A percentile compares a stretch with the other conserved stretches of the same genome.
Conservation (phyloP, 2,113 vertebrate species). For the Microcebus ravelobensis region DNA sequence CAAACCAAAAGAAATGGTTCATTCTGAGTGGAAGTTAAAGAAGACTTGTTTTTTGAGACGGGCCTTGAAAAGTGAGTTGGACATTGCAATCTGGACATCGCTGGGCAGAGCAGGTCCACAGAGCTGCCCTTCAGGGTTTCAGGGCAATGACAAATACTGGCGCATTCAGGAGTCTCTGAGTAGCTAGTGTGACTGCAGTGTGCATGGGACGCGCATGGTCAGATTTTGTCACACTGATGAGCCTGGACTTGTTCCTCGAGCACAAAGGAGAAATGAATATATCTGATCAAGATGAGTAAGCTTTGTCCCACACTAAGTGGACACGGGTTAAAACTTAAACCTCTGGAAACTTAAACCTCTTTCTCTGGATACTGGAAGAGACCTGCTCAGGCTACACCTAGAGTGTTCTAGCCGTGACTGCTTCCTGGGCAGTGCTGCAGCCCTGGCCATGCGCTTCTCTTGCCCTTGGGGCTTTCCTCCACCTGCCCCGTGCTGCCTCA, state of each 20-base stretch:
- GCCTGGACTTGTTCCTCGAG: neutral
- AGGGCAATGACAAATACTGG: neutral
- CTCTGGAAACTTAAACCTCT: neutral
- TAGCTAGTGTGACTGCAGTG: neutral
- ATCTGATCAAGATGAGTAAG: neutral
- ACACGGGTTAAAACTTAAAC: neutral
- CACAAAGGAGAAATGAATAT: neutral
- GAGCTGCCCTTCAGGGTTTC: neutral
- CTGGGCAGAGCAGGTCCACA: neutral
- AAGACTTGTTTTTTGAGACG: neutral
- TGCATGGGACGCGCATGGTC: neutral
- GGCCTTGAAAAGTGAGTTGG: neutral
- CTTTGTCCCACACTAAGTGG: neutral
- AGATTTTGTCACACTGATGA: neutral
- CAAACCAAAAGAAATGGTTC: neutral
- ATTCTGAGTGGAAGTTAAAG: neutral
- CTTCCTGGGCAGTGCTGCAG: too few species aligned
- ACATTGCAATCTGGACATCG: neutral
- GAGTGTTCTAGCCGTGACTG: neutral
- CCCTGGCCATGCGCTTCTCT: neutral
- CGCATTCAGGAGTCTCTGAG: neutral
- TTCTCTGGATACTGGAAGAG: neutral
- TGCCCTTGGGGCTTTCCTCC: neutral
- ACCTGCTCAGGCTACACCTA: neutral
- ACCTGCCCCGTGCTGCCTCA: neutral